These are phyloP conservation scores for Pammene aurita DNA, from an alignment of 2,888 invertebrate genomes.

Conservation along the genomic window DNA sequence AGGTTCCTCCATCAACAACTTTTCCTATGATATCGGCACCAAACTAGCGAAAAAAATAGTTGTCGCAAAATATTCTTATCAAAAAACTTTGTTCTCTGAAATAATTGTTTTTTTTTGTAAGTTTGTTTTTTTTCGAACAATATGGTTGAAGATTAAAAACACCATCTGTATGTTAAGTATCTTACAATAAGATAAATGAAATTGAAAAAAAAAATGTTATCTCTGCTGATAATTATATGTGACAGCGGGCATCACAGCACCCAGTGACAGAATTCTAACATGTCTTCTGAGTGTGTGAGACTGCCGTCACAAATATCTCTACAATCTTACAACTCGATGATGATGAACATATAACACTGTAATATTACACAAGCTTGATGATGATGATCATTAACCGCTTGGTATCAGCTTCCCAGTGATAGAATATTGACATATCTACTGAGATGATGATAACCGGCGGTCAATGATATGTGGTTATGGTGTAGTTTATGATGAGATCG, in stretches of 20 bases:
- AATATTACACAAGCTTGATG: not conserved
- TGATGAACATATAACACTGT: not conserved
- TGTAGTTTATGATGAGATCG: slow-evolving; percentile 17
- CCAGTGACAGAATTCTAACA: slow-evolving; percentile 35
- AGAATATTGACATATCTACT: slow-evolving; percentile 47
- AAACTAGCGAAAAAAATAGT: too few relatives aligned
- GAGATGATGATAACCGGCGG: slow-evolving; percentile 37
- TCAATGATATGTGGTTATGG: slow-evolving; percentile 25
- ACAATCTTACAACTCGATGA: not conserved
- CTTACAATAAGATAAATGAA: not conserved
- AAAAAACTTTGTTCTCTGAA: too few relatives aligned
- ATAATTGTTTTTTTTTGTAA: too few relatives aligned
- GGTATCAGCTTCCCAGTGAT: slow-evolving; percentile 57
- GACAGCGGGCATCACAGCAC: slow-evolving; percentile 28
- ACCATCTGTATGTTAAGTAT: too few relatives aligned
- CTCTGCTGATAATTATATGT: slow-evolving; percentile 4
- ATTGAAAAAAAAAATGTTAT: not conserved
- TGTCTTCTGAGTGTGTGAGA: slow-evolving; percentile 34
- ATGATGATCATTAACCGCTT: slow-evolving; percentile 10
- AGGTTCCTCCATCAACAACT: too few relatives aligned
- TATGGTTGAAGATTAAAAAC: too few relatives aligned
- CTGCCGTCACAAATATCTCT: slow-evolving; percentile 19
- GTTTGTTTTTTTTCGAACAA: too few relatives aligned
- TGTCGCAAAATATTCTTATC: too few relatives aligned
- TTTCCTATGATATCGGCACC: too few relatives aligned